Conservation (phyloP, 1,140 invertebrate species). For the Drosophila melanica region DNA sequence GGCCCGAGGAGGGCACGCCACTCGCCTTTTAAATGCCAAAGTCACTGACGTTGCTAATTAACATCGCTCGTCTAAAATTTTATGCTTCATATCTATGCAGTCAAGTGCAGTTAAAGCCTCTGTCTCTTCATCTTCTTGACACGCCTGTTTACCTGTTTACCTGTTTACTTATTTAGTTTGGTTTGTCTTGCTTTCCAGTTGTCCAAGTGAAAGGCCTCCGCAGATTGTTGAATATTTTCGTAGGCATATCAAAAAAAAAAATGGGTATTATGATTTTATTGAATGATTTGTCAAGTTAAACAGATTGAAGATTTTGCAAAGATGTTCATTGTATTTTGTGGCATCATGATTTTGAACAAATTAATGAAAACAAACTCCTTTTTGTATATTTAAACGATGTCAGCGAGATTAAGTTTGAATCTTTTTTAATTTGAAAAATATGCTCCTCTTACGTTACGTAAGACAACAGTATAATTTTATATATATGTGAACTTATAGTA, state of each 20-base stretch:
- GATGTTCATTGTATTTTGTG: constrained; percentile 8
- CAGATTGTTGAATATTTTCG: constrained; percentile 15
- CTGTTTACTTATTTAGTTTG: constrained; percentile 15
- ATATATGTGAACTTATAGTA: too few relatives aligned
- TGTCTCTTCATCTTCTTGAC: constrained; percentile 13
- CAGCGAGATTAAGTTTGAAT: too few relatives aligned
- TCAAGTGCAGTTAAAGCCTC: constrained; percentile 15
- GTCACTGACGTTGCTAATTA: constrained; percentile 25
- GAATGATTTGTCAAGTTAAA: constrained; percentile 5
- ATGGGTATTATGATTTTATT: constrained; percentile 23
- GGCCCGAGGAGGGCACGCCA: constrained; percentile 13
- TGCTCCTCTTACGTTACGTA: too few relatives aligned
- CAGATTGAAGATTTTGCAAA: neutral
- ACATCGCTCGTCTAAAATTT: neutral
- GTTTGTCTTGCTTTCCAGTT: constrained; percentile 33
- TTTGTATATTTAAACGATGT: too few relatives aligned
- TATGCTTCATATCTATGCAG: constrained; percentile 7
- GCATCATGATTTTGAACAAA: too few relatives aligned
- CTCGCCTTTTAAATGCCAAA: constrained; percentile 21
- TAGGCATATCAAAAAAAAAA: constrained; percentile 4
- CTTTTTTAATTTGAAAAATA: too few relatives aligned
- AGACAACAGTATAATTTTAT: too few relatives aligned
- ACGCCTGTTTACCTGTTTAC: constrained; percentile 19
- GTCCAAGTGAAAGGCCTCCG: constrained; percentile 43
- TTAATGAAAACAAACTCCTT: too few relatives aligned